A percentile compares a stretch with the other conserved stretches of the same genome.
Evolutionary conservation across 2,797 vertebrate genomes (phyloP).

Genomic region (Phoeniculus purpureus): DNA sequence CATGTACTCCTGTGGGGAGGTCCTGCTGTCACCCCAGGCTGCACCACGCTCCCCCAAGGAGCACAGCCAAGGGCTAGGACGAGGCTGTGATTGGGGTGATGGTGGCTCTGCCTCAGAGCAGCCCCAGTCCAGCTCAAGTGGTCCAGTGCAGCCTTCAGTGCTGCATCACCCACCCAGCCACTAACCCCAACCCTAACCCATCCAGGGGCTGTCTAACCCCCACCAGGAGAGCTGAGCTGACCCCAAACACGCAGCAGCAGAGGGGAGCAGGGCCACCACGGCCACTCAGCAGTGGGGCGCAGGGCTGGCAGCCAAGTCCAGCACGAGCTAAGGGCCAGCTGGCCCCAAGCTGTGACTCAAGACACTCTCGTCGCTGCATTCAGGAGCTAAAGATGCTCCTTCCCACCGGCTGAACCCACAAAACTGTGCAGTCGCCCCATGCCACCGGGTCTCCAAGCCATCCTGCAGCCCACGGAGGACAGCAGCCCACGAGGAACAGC

Average conservation of each 20-base stretch:
- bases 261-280: neutral
- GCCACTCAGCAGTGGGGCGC: fast-evolving
- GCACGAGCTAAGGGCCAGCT: neutral
- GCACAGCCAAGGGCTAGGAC: fast-evolving
- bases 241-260: neutral
- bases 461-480: neutral
- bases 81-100: neutral
- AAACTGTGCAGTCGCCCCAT: fast-evolving
- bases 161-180: fast-evolving
- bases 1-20: conserved; percentile 91
- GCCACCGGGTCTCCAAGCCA: neutral
- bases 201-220: neutral
- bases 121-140: neutral
- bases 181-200: neutral
- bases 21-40: neutral
- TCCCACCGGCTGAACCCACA: fast-evolving
- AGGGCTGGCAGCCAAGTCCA: neutral
- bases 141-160: neutral
- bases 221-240: neutral
- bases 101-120: neutral
- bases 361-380: fast-evolving
- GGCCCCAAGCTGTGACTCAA: fast-evolving
- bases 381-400: neutral
- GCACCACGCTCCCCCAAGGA: fast-evolving
- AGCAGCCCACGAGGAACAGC: neutral